Conservation (phyloP, 2,797 vertebrate genomes). For the Buphagus erythrorhynchus region DNA sequence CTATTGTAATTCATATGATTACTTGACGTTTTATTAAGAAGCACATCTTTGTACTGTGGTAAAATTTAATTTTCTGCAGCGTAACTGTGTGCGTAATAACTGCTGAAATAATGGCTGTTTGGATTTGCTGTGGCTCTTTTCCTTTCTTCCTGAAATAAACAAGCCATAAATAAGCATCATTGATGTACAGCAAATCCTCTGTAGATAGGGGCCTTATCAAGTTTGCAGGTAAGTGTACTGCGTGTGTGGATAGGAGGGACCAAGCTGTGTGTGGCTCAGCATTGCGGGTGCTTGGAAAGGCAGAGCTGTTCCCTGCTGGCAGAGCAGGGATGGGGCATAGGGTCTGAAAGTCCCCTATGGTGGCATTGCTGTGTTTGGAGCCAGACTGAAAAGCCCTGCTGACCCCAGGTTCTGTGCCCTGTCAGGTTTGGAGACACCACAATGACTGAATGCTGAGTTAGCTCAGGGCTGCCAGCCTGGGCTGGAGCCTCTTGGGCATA, state of each 20-base stretch:
- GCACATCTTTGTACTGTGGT: conserved; percentile 12
- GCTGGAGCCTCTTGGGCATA: neutral
- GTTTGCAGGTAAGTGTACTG: neutral
- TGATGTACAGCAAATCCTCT: neutral
- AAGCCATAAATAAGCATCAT: neutral
- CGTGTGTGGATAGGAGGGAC: neutral
- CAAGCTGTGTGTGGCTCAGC: neutral
- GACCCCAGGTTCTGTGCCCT: neutral
- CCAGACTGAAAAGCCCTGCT: neutral
- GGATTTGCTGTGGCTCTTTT: conserved; percentile 24
- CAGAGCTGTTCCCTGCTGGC: neutral
- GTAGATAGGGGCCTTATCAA: neutral
- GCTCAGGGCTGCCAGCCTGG: neutral
- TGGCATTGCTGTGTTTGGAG: neutral
- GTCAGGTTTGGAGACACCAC: neutral
- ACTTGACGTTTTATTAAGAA: conserved; percentile 31
- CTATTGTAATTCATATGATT: conserved; percentile 6
- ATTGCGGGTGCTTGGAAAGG: neutral
- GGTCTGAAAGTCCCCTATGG: neutral
- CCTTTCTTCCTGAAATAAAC: neutral
- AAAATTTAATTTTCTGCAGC: conserved; percentile 29
- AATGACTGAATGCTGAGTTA: neutral
- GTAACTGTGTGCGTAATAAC: neutral
- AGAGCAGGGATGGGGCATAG: neutral
- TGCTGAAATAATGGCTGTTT: conserved; percentile 7